Evolutionary conservation across 2,113 vertebrate genomes (phyloP).

Genomic region (Reinhardtius hippoglossoides): DNA sequence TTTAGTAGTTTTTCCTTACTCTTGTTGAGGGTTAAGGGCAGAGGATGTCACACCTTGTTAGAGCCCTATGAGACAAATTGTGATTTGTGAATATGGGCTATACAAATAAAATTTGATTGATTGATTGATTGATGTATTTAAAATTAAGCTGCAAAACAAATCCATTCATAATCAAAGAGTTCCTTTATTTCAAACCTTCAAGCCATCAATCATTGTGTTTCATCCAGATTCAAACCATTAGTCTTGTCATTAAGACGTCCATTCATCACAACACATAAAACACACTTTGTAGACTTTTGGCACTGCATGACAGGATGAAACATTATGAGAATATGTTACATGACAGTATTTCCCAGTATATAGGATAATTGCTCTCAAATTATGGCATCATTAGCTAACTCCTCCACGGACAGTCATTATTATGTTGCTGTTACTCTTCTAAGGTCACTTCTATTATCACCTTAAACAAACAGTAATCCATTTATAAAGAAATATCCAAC

Average conservation of each 20-base stretch:
- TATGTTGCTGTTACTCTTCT: slow-evolving; percentile 10
- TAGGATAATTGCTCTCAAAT: slow-evolving; percentile 13
- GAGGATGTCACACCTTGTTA: no score
- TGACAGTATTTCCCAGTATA: slow-evolving; percentile 18
- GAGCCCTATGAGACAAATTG: no score
- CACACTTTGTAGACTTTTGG: slow-evolving; percentile 32
- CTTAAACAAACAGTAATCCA: slow-evolving; percentile 21
- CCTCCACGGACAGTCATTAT: slow-evolving; percentile 44
- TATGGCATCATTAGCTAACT: slow-evolving; percentile 56
- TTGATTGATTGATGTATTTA: neutral
- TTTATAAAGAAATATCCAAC: slow-evolving; percentile 28
- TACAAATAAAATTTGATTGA: no score
- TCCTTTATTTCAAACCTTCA: neutral
- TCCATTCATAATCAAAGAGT: neutral
- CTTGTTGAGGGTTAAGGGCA: no score
- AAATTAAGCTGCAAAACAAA: neutral
- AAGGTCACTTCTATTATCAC: slow-evolving; percentile 80
- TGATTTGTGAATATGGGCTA: no score
- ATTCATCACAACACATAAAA: slow-evolving; percentile 18
- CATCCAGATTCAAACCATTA: slow-evolving; percentile 10
- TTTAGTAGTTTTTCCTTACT: no score
- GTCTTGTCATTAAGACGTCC: neutral
- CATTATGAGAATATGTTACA: slow-evolving; percentile 20
- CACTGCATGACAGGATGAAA: slow-evolving; percentile 35
- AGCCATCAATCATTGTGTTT: neutral